These are phyloP conservation scores for Stegodyphus dumicola DNA, from an alignment of 1,140 invertebrate genomes.

Conservation along the genomic window DNA sequence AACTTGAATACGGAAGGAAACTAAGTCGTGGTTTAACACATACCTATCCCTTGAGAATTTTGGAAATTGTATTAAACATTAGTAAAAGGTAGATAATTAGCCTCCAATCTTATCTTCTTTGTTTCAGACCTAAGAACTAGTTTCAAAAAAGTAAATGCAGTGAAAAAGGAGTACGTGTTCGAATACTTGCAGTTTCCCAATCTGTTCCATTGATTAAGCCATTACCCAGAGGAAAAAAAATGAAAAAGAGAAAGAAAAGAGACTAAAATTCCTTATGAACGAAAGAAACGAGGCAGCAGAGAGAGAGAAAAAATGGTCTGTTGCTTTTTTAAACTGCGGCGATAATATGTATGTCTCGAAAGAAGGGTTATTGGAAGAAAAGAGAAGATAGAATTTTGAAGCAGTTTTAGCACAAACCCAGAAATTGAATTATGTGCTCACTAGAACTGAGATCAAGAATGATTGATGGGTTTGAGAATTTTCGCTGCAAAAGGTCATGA, in stretches of 20 bases:
- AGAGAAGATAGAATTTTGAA: slow-evolving; percentile 12
- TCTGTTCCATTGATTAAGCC: slow-evolving; percentile 57
- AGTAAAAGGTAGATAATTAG: too few species aligned
- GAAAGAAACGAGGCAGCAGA: slow-evolving; percentile 16
- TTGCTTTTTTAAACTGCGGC: slow-evolving; percentile 41
- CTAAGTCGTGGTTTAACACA: too few species aligned
- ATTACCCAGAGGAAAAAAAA: slow-evolving; percentile 37
- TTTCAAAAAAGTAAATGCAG: background rate
- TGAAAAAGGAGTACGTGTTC: slow-evolving; percentile 1
- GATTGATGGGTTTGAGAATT: slow-evolving; percentile 54
- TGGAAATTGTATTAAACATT: too few species aligned
- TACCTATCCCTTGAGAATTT: too few species aligned
- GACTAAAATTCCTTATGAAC: slow-evolving; percentile 4
- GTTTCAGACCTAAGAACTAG: too few species aligned
- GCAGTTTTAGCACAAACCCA: slow-evolving; percentile 49
- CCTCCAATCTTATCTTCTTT: too few species aligned
- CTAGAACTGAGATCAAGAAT: slow-evolving; percentile 34
- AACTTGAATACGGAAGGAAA: background rate
- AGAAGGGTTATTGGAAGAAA: background rate
- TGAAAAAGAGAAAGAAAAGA: slow-evolving; percentile 17
- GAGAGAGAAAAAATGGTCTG: background rate
- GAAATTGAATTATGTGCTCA: slow-evolving; percentile 47
- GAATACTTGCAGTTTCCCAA: slow-evolving; percentile 34
- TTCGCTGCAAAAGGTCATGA: slow-evolving; percentile 46
- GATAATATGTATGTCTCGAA: slow-evolving; percentile 15